A percentile compares a stretch with the other conserved stretches of the same genome.
Conservation (phyloP, 2,797 vertebrate species). For the Limnodromus scolopaceus region DNA sequence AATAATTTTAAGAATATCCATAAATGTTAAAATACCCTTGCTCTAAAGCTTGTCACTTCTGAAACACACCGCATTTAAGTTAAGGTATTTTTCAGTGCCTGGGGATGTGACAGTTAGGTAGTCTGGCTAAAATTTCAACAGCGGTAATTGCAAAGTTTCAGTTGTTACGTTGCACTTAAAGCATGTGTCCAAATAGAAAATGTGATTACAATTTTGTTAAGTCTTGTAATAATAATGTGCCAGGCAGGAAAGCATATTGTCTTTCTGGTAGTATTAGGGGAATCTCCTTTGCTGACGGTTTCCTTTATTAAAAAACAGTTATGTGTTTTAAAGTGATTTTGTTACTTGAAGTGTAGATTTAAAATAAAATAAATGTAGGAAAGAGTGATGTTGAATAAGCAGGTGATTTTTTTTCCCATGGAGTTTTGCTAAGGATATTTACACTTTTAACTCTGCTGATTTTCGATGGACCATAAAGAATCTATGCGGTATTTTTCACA, state of each 20-base stretch:
- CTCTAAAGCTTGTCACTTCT: not conserved
- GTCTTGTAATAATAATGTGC: not conserved
- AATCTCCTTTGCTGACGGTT: not conserved
- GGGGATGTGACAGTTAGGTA: not conserved
- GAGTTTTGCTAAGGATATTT: not conserved
- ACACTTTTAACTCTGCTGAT: not conserved
- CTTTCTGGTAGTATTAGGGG: not conserved
- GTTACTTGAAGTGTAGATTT: not conserved
- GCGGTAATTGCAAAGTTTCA: not conserved
- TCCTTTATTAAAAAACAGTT: not conserved
- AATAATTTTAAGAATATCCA: not conserved
- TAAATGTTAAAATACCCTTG: not conserved
- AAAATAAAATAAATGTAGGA: not conserved
- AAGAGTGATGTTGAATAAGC: not conserved
- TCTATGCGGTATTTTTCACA: not conserved
- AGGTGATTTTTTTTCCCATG: not conserved
- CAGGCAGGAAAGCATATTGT: not conserved
- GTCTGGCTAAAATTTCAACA: not conserved
- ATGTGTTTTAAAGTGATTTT: not conserved
- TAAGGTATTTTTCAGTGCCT: not conserved
- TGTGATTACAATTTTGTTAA: not conserved
- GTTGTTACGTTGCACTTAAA: not conserved
- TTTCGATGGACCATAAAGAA: not conserved
- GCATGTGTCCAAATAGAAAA: not conserved
- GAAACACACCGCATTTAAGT: not conserved